These are phyloP conservation scores for Pica pica DNA, from an alignment of 2,113 vertebrate species.

Conservation along the genomic window DNA sequence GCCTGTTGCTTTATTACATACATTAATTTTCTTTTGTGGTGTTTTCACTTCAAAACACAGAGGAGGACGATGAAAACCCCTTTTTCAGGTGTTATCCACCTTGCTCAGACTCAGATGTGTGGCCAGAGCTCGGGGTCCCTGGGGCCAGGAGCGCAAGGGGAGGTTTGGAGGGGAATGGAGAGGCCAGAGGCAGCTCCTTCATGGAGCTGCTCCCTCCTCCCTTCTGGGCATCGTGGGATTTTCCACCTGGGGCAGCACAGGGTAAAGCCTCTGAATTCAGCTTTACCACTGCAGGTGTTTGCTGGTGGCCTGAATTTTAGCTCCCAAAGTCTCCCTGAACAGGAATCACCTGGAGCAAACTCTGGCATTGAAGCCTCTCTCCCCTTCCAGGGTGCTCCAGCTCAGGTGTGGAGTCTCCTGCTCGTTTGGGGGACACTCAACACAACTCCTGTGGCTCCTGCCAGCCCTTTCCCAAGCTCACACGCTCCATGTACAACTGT, in stretches of 20 bases:
- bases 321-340: not conserved
- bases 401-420: not conserved
- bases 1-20: not conserved
- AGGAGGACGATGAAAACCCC: rapidly evolving
- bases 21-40: not conserved
- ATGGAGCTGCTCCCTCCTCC: rapidly evolving
- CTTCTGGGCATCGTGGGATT: rapidly evolving
- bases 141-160: rapidly evolving
- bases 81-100: not conserved
- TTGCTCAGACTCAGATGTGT: not conserved
- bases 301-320: not conserved
- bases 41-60: not conserved
- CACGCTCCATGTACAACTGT: not conserved
- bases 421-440: not conserved
- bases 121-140: not conserved
- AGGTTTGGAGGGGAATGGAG: too few relatives aligned
- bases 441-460: not conserved
- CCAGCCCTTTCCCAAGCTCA: not conserved
- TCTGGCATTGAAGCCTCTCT: rapidly evolving
- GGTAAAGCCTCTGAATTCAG: not conserved
- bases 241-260: not conserved
- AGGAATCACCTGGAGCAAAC: not conserved
- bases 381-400: not conserved
- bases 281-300: not conserved
- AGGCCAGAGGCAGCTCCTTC: not conserved